phyloP scores from a whole-genome alignment of 1,140 invertebrate species.

The Drosophila truncata region DNA sequence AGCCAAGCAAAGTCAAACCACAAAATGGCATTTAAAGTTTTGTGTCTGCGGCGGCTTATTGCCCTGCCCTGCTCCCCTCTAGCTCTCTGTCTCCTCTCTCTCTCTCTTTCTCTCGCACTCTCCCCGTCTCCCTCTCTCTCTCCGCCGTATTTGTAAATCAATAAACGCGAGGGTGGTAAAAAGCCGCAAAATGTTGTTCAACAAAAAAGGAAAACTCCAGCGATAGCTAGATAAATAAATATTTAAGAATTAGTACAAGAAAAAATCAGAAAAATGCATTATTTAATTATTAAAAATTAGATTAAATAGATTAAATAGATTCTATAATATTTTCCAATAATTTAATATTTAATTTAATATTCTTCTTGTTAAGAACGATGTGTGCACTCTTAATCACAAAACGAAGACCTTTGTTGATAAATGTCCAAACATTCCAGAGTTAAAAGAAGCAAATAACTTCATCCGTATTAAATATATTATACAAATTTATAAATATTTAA shows the following conservation, averaged over 20 bases:
- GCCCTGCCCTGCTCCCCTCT: constrained; percentile 55
- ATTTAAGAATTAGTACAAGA: neutral
- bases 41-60: constrained; percentile 70
- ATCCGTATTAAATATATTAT: too few species aligned
- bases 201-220: constrained; percentile 31
- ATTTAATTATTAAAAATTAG: too few species aligned
- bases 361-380: too few species aligned
- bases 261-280: neutral
- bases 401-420: neutral
- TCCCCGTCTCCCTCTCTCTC: constrained; percentile 33
- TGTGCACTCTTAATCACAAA: neutral
- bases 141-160: constrained; percentile 79
- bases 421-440: too few species aligned
- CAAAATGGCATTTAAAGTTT: constrained; percentile 77
- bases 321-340: neutral
- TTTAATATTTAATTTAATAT: neutral
- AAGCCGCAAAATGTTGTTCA: constrained; percentile 74
- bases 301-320: neutral
- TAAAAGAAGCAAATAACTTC: too few species aligned
- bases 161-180: constrained; percentile 81
- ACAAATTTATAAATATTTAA: too few species aligned
- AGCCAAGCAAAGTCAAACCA: constrained; percentile 69
- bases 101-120: constrained; percentile 7
- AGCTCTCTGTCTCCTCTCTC: constrained; percentile 19
- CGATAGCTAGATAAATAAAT: constrained; percentile 18